Evolutionary conservation across 2,888 invertebrate species (phyloP), one percentile per base, ranked within the genome.

Genomic region (Eristalis pertinax): DNA sequence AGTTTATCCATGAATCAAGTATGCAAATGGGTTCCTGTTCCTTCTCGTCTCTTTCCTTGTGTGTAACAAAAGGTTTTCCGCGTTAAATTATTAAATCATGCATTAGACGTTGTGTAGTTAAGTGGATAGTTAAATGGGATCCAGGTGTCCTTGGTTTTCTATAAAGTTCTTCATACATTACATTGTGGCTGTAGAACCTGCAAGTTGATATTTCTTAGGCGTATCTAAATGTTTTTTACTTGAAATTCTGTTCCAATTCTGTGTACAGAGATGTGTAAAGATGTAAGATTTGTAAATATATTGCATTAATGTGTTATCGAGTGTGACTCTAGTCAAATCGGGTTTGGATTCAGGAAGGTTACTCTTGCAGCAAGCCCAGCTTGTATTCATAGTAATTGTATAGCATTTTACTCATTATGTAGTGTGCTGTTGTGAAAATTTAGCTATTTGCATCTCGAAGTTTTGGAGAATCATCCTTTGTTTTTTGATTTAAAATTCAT

Each of bases 1-100:
- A 43, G 43, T 50, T 50, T 50, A n/a, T 8, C 8, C 19, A 19
- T 19, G 19, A 19, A 50, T 50, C 8, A 15, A 15, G 15, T n/a
- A 74, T 13, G 68, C 64, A 81, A n/a, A 41, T 79, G 87, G 83
- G 75, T 83, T 76, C 72, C 80, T 83, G 83, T 87, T 87, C 87
- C 87, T 87, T 67, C 15, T 87, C 75, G 69, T 43, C 68, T 79
- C 75, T 82, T 70, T 82, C 82, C 78, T 29, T 24, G 38, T 41
- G 26, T 38, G 32, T 26, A 72, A 43, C 13, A 38, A 62, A 60
- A 41, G 15, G 50, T 50, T 70, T 76, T 65, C 77, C 77, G 32
- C 69, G 72, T 80, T 69, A 50, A 32, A 11, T 32, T 64, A 69
- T n/a, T n/a, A 26, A 50, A 68, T 11, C 8, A 64, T 56, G 35